Conservation (phyloP, 2,888 invertebrate species). For the Piscicola geometra region DNA sequence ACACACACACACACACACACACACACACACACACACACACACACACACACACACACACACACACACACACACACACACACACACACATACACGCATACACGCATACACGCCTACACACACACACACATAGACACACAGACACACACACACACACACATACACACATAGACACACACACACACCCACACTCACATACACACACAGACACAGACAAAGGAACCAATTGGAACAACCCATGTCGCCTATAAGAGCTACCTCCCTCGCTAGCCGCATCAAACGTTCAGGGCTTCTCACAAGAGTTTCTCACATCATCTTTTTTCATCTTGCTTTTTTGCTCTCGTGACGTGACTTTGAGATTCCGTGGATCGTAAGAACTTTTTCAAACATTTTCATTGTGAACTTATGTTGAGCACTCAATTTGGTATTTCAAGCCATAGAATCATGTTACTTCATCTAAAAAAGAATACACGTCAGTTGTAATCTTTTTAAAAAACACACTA, state of each 20-base stretch:
- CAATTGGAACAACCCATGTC: too few species aligned
- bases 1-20: constrained; percentile 33
- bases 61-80: constrained; percentile 23
- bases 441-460: too few species aligned
- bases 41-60: constrained; percentile 27
- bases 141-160: constrained; percentile 21
- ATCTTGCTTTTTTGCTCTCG: constrained; percentile 97
- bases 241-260: too few species aligned
- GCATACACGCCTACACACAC: constrained; percentile 15
- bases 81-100: constrained; percentile 18
- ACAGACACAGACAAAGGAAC: constrained; percentile 60
- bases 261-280: constrained; percentile 94
- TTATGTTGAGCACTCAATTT: too few species aligned
- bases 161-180: constrained; percentile 22
- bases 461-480: too few species aligned
- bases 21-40: constrained; percentile 35
- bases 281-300: constrained; percentile 95
- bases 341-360: constrained; percentile 89
- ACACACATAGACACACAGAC: constrained; percentile 16
- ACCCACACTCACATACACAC: too few species aligned
- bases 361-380: not conserved
- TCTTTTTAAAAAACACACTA: too few species aligned
- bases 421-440: too few species aligned
- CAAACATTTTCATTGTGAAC: too few species aligned
- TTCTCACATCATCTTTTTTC: too few species aligned